These are phyloP conservation scores for Cheirogaleus major DNA, from an alignment of 2,797 vertebrate species.

Conservation along the genomic window DNA sequence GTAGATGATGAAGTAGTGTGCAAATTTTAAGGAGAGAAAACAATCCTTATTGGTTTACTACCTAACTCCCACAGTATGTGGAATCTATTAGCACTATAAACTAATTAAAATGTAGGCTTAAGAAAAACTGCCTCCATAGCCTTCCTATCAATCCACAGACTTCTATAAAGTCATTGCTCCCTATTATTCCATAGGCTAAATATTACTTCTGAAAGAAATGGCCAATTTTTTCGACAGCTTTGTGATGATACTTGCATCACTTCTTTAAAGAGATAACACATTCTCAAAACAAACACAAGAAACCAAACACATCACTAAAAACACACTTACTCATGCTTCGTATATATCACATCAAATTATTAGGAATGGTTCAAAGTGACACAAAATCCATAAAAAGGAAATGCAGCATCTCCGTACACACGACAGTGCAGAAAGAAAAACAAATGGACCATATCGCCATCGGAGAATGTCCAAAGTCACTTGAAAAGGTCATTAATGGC, in stretches of 20 bases:
- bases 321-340: background rate
- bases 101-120: conserved; percentile 72
- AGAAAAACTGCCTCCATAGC: conserved; percentile 46
- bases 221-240: conserved; percentile 1
- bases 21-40: conserved; percentile 56
- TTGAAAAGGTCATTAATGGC: conserved; percentile 20
- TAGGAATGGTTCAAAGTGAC: conserved; percentile 32
- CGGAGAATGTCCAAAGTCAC: background rate
- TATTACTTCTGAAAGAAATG: conserved; percentile 40
- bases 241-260: background rate
- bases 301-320: background rate
- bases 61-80: conserved; percentile 54
- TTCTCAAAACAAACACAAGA: background rate
- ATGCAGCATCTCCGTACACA: background rate
- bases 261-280: background rate
- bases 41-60: conserved; percentile 52
- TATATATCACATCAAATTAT: conserved; percentile 27
- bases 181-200: background rate
- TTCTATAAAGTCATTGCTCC: conserved; percentile 11
- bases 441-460: background rate
- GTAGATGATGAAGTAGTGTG: conserved; percentile 41
- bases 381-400: background rate
- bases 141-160: conserved; percentile 9
- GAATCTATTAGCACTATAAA: conserved; percentile 26
- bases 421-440: background rate